Conservation (phyloP, 2,113 vertebrate species). For the Sus scrofa region T2T-Sscrofa CM000816.6:3081501-3082000, state of each 20-base stretch:
- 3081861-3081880: not conserved
- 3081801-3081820: not conserved
- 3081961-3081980: rapidly evolving
- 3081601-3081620: not conserved
- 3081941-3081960: rapidly evolving
- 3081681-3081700: no score
- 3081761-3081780: not conserved
- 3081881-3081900: not conserved
- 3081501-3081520: not conserved
- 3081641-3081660: not conserved
- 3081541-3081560: not conserved
- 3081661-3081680: no score
- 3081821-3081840: rapidly evolving
- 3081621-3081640: not conserved
- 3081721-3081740: rapidly evolving
- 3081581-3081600: not conserved
- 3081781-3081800: rapidly evolving
- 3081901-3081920: not conserved
- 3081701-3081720: not conserved
- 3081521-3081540: no score
- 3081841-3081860: rapidly evolving
- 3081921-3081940: no score
- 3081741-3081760: not conserved
- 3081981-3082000: rapidly evolving
- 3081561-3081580: not conserved